A percentile compares a stretch with the other conserved stretches of the same genome.
These are phyloP conservation scores for Celastrina argiolus DNA, from an alignment of 2,888 invertebrate species.

Conservation along the genomic window DNA sequence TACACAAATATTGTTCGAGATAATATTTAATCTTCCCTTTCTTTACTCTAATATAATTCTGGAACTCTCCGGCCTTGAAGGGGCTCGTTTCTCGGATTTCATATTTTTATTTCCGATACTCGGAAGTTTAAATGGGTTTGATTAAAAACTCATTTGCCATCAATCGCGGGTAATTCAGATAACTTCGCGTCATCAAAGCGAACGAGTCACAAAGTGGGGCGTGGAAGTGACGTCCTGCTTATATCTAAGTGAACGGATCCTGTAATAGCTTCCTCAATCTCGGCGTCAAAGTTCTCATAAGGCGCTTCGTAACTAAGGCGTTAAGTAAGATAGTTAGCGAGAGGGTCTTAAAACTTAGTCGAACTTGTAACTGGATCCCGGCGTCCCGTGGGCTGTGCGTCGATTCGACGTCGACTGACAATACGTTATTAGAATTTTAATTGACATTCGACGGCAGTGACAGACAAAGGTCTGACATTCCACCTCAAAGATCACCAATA, in stretches of 20 bases:
- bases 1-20: conserved; percentile 67
- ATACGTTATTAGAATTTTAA: conserved; percentile 71
- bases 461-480: conserved; percentile 19
- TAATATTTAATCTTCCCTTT: conserved; percentile 65
- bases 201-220: conserved; percentile 71
- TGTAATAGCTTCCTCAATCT: conserved; percentile 77
- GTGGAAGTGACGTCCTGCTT: conserved; percentile 75
- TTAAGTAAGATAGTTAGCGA: conserved; percentile 74
- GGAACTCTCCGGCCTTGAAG: conserved; percentile 33
- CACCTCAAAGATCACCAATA: conserved; percentile 25
- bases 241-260: conserved; percentile 73
- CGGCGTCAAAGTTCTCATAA: conserved; percentile 76
- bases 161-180: conserved; percentile 20
- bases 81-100: conserved; percentile 26
- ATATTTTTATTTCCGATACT: conserved; percentile 12
- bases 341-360: conserved; percentile 74
- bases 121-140: conserved; percentile 5
- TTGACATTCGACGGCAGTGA: conserved; percentile 41
- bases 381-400: conserved; percentile 51
- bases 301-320: conserved; percentile 76
- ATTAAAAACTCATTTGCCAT: conserved; percentile 16
- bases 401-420: conserved; percentile 64
- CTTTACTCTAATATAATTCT: conserved; percentile 48
- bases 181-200: conserved; percentile 57
- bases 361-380: conserved; percentile 72